These are phyloP conservation scores for Azemiops feae DNA, from an alignment of 2,113 vertebrate species.

Conservation along the genomic window DNA sequence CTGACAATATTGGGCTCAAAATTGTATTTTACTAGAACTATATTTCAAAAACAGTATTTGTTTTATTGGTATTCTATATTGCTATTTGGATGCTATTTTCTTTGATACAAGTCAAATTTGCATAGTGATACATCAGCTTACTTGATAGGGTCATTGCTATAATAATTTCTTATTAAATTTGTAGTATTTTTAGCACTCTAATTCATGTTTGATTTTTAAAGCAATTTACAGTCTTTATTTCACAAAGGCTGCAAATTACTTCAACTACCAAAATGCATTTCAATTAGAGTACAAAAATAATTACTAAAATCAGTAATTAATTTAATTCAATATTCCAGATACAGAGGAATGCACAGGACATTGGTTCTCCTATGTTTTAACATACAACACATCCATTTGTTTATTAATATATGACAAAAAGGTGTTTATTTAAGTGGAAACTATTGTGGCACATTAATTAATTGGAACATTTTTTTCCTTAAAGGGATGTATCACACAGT, in stretches of 20 bases:
- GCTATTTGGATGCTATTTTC: neutral
- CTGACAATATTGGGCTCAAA: neutral
- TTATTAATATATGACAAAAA: neutral
- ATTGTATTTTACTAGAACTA: constrained; percentile 4
- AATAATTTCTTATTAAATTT: constrained; percentile 1
- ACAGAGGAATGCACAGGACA: neutral
- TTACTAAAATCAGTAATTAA: neutral
- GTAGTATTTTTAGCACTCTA: neutral
- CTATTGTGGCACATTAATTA: neutral
- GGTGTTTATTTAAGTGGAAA: neutral
- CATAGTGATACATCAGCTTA: neutral
- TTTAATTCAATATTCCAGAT: neutral
- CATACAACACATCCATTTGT: neutral
- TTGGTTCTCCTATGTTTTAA: neutral
- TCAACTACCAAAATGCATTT: neutral
- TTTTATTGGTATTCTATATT: constrained; percentile 18
- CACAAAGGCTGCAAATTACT: neutral
- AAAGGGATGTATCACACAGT: neutral
- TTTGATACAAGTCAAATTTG: constrained; percentile 14
- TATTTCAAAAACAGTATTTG: neutral
- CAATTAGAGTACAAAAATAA: neutral
- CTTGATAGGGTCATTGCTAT: neutral
- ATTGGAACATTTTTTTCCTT: neutral
- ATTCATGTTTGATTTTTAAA: neutral
- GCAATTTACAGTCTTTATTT: neutral